phyloP scores from a whole-genome alignment of 2,113 vertebrate genomes.

The Gnathonemus longibarbis region DNA sequence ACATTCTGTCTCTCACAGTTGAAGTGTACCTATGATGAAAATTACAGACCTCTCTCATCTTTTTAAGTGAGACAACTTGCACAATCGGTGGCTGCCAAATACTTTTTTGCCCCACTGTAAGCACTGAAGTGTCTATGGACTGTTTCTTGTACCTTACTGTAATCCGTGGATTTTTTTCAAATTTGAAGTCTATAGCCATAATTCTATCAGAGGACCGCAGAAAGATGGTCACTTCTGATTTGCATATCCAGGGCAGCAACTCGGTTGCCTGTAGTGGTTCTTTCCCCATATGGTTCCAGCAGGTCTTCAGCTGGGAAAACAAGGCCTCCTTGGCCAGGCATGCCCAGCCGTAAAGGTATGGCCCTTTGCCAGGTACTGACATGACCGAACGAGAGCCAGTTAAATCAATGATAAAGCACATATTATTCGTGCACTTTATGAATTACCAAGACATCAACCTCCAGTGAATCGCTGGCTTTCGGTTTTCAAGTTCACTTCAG shows the following conservation, averaged over 20 bases:
- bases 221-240: neutral
- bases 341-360: neutral
- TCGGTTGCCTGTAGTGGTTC: neutral
- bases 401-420: neutral
- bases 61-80: no score
- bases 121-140: neutral
- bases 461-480: neutral
- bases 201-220: neutral
- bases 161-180: neutral
- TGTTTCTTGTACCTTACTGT: neutral
- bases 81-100: no score
- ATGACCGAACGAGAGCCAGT: neutral
- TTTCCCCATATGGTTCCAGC: neutral
- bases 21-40: no score
- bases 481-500: neutral
- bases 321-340: neutral
- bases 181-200: neutral
- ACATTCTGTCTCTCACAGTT: no score
- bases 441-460: neutral
- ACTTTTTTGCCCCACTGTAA: neutral
- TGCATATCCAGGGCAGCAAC: neutral
- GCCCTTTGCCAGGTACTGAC: neutral
- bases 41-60: no score
- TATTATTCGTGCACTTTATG: neutral
- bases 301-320: neutral